Conservation (phyloP, 2,113 vertebrate genomes). For the Tylochromis polylepis region DNA sequence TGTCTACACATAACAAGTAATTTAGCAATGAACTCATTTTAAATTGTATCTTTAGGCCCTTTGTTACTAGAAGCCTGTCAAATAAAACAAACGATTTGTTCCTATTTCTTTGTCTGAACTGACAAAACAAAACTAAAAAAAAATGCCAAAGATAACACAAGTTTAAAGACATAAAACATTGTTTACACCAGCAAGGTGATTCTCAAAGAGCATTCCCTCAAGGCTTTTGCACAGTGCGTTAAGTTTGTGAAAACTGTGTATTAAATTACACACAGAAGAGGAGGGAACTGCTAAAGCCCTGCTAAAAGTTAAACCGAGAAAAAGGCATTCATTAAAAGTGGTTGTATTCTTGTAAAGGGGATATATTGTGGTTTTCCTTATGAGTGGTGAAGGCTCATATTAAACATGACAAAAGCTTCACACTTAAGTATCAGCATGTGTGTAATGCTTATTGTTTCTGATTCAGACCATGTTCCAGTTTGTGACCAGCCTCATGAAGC, state of each 20-base stretch:
- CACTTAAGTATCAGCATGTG: background rate
- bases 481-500: slow-evolving; percentile 68
- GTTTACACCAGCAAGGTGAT: background rate
- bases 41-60: background rate
- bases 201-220: background rate
- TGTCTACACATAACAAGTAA: background rate
- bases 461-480: slow-evolving; percentile 72
- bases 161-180: background rate
- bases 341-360: too few species aligned
- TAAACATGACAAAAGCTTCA: background rate
- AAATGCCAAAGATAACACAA: background rate
- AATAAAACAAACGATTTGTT: background rate
- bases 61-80: background rate
- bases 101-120: background rate
- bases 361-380: too few species aligned
- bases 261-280: background rate
- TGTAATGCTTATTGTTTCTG: background rate
- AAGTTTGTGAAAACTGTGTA: background rate
- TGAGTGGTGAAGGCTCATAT: too few species aligned
- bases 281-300: background rate
- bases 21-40: background rate
- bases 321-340: too few species aligned
- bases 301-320: too few species aligned
- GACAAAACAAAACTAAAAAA: background rate
- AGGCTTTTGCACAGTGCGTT: background rate